Evolutionary conservation across 2,113 vertebrate species (phyloP).

Genomic region (Diadophis punctatus): DNA sequence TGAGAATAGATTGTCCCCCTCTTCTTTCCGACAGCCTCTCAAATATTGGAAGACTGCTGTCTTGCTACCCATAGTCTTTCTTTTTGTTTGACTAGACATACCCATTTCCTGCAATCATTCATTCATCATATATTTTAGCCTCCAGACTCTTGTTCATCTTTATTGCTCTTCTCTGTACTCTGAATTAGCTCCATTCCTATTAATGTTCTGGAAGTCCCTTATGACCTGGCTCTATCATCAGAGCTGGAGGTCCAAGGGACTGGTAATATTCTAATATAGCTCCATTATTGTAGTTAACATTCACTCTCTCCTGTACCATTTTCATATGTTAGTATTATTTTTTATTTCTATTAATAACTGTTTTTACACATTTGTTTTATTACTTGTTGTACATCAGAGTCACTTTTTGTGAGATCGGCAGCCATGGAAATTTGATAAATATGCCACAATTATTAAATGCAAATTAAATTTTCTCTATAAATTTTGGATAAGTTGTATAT

Average conservation of each 20-base stretch:
- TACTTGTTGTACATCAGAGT: not conserved
- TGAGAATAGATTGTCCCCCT: not conserved
- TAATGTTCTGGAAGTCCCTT: not conserved
- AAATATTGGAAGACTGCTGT: not conserved
- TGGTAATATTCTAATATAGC: not conserved
- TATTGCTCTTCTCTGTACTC: not conserved
- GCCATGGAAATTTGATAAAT: not conserved
- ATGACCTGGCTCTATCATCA: not conserved
- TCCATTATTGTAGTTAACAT: not conserved
- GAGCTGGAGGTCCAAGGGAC: not conserved
- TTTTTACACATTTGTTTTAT: not conserved
- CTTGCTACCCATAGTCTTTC: not conserved
- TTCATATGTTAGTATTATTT: not conserved
- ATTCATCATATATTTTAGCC: not conserved
- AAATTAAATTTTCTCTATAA: not conserved
- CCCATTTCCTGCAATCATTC: not conserved
- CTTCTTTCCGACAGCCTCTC: not conserved
- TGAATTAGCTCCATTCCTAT: not conserved
- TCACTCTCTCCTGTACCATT: not conserved
- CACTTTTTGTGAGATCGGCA: not conserved
- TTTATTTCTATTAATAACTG: not conserved
- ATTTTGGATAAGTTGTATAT: not conserved
- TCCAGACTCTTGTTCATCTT: not conserved
- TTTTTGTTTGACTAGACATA: not conserved
- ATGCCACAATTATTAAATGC: not conserved